Percentiles rank a stretch among this genome's conserved stretches.
phyloP scores from a whole-genome alignment of 2,113 vertebrate genomes.

The Cyanocitta stelleri region DNA sequence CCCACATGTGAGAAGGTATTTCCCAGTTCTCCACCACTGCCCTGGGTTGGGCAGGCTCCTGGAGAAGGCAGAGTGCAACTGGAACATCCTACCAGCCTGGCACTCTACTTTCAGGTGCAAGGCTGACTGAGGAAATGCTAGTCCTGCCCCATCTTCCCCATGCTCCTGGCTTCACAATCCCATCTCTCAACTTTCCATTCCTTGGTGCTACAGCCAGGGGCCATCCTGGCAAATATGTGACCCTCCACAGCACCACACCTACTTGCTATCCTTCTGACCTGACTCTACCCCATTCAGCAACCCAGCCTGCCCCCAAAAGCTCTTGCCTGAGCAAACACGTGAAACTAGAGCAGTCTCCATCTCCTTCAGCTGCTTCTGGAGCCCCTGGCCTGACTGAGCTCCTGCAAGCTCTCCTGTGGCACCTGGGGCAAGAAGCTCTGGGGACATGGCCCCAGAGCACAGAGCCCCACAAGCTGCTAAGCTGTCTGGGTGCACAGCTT shows the following conservation, averaged over 20 bases:
- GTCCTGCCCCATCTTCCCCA: neutral
- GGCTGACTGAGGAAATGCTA: neutral
- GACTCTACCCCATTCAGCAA: neutral
- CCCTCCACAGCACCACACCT: neutral
- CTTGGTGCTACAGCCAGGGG: neutral
- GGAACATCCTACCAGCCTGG: neutral
- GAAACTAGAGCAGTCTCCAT: neutral
- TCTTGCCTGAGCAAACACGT: neutral
- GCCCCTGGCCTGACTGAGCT: neutral
- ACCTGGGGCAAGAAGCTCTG: neutral
- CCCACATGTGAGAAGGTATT: neutral
- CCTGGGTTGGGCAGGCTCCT: neutral
- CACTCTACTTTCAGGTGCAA: neutral
- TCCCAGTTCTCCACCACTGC: neutral
- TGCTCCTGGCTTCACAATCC: neutral
- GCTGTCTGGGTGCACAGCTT: neutral
- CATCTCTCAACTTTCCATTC: neutral
- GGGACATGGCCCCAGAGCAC: neutral
- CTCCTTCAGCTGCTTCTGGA: neutral
- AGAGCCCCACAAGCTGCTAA: neutral
- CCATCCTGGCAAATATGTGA: accelerated
- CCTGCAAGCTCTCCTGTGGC: neutral
- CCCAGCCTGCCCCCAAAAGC: neutral
- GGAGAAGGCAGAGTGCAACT: neutral
- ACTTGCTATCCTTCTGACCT: neutral